A percentile compares a stretch with the other conserved stretches of the same genome.
Evolutionary conservation across 2,888 invertebrate species (phyloP).

Genomic region (Eretmocerus hayati): DNA sequence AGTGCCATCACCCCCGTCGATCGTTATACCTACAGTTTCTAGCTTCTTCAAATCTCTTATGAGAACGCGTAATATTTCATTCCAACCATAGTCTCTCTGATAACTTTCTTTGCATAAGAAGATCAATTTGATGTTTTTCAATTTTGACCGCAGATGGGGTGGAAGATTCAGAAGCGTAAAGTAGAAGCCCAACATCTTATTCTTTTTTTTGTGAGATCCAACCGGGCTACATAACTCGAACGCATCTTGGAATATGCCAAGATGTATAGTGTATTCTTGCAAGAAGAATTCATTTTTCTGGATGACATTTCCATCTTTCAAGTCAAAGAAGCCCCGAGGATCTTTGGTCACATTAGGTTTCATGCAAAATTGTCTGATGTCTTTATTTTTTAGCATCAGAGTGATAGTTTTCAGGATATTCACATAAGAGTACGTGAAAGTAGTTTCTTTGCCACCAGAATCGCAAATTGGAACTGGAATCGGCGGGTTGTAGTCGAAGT

Average conservation of each 20-base stretch:
- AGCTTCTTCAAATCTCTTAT: not conserved
- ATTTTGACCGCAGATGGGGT: conserved; percentile 24
- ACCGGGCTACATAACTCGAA: conserved; percentile 32
- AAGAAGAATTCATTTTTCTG: not conserved
- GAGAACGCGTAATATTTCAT: not conserved
- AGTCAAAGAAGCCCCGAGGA: not conserved
- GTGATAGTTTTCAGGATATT: not conserved
- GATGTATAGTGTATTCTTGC: not conserved
- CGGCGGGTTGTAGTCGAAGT: conserved; percentile 4
- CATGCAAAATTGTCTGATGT: not conserved
- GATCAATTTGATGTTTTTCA: conserved; percentile 29
- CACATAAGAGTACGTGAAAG: not conserved
- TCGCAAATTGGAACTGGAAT: not conserved
- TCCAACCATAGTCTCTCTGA: not conserved
- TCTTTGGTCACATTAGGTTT: not conserved
- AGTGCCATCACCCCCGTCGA: not conserved
- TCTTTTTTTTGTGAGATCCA: conserved; percentile 27
- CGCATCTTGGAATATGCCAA: conserved; percentile 31
- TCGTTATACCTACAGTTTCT: conserved; percentile 2
- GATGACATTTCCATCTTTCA: not conserved
- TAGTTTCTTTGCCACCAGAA: not conserved
- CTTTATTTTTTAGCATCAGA: not conserved
- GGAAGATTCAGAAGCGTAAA: conserved; percentile 26
- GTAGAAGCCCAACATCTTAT: conserved; percentile 31
- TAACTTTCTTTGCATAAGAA: conserved; percentile 25